These are phyloP conservation scores for Boleophthalmus pectinirostris DNA, from an alignment of 2,113 vertebrate genomes.

Conservation along the genomic window DNA sequence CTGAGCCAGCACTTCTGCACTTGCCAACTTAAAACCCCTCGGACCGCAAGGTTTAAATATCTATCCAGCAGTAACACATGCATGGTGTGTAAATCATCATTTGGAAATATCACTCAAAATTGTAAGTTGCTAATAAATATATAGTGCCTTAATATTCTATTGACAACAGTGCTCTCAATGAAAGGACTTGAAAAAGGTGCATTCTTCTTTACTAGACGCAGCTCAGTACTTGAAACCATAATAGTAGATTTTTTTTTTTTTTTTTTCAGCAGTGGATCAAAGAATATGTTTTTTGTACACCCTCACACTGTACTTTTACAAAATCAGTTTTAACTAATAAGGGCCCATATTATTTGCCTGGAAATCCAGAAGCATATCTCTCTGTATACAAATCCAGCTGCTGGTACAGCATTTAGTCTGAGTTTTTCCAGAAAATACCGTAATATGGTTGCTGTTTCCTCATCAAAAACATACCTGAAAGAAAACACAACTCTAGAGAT, in stretches of 20 bases:
- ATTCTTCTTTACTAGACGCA: conserved; percentile 32
- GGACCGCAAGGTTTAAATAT: conserved; percentile 38
- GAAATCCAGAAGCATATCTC: no score
- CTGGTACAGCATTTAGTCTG: no score
- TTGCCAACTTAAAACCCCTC: conserved; percentile 35
- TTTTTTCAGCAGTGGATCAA: not conserved
- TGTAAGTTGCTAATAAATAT: conserved; percentile 36
- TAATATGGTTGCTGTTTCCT: no score
- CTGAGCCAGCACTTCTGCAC: conserved; percentile 49
- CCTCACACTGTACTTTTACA: no score
- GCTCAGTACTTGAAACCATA: conserved; percentile 21
- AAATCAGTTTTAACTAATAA: no score
- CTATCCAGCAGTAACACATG: conserved; percentile 3
- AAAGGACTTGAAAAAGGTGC: conserved; percentile 37
- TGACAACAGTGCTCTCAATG: conserved; percentile 51
- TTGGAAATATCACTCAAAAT: conserved; percentile 48
- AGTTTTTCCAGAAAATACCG: no score
- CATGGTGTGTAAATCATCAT: not conserved
- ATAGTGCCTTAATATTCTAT: conserved; percentile 16
- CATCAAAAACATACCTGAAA: no score
- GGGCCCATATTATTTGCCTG: no score
- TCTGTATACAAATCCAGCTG: no score
- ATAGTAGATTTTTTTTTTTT: no score
- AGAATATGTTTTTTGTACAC: not conserved
- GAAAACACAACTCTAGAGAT: no score